Percentiles rank a stretch among this genome's conserved stretches.
Conservation (phyloP, 1,140 invertebrate genomes). For the Polypedilum pembai region DNA sequence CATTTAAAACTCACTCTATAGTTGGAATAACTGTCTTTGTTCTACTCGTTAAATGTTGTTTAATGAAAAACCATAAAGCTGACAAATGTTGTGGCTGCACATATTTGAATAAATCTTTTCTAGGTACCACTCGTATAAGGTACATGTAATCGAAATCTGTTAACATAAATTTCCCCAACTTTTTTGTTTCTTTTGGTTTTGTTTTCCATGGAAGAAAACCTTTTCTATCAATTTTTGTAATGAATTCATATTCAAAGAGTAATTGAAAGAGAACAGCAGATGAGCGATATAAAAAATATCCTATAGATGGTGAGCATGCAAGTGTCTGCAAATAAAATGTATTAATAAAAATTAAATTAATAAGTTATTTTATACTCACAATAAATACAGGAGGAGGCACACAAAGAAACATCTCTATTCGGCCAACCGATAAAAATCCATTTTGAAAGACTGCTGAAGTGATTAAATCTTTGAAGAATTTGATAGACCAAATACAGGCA, state of each 20-base stretch:
- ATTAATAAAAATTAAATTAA: neutral
- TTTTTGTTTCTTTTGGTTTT: slow-evolving; percentile 32
- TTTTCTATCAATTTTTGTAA: slow-evolving; percentile 47
- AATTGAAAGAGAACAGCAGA: slow-evolving; percentile 51
- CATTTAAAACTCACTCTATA: slow-evolving; percentile 47
- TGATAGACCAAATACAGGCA: slow-evolving; percentile 47
- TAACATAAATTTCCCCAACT: slow-evolving; percentile 37
- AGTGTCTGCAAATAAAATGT: slow-evolving; percentile 35
- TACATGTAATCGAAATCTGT: slow-evolving; percentile 49
- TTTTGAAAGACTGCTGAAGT: slow-evolving; percentile 49
- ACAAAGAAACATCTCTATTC: slow-evolving; percentile 48
- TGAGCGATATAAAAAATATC: slow-evolving; percentile 43
- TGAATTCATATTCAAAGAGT: slow-evolving; percentile 48
- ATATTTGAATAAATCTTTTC: slow-evolving; percentile 44
- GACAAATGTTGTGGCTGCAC: slow-evolving; percentile 46
- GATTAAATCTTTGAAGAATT: slow-evolving; percentile 50
- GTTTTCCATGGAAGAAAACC: slow-evolving; percentile 49
- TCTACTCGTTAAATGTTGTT: slow-evolving; percentile 50
- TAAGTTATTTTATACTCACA: slow-evolving; percentile 37
- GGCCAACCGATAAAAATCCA: slow-evolving; percentile 45
- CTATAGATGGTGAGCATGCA: slow-evolving; percentile 35
- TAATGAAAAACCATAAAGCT: slow-evolving; percentile 53
- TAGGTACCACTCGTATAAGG: slow-evolving; percentile 49
- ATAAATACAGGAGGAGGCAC: slow-evolving; percentile 48
- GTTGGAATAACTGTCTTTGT: slow-evolving; percentile 51